Evolutionary conservation across 2,113 vertebrate species (phyloP).

Genomic region (Toxotes jaculatrix): DNA sequence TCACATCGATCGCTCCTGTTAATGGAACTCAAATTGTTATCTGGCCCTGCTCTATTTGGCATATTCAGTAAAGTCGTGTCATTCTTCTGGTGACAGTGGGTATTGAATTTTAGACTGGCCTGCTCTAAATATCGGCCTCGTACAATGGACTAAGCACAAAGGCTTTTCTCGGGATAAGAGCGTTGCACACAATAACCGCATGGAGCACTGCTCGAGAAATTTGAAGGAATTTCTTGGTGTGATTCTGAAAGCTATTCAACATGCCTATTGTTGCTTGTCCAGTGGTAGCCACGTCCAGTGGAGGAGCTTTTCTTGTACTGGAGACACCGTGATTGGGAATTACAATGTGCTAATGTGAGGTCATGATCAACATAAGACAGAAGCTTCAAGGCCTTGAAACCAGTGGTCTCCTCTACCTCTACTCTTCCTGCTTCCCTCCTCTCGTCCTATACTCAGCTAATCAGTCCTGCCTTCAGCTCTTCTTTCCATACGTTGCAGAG

Average conservation of each 20-base stretch:
- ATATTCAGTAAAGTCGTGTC: slow-evolving; percentile 67
- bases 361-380: slow-evolving; percentile 42
- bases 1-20: slow-evolving; percentile 55
- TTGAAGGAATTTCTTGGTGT: slow-evolving; percentile 51
- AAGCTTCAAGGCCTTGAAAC: slow-evolving; percentile 33
- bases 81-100: slow-evolving; percentile 73
- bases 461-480: slow-evolving; percentile 52
- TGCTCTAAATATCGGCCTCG: slow-evolving; percentile 69
- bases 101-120: slow-evolving; percentile 74
- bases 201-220: slow-evolving; percentile 47
- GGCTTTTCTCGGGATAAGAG: slow-evolving; percentile 63
- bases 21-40: slow-evolving; percentile 66
- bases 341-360: slow-evolving; percentile 51
- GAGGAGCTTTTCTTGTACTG: slow-evolving; percentile 42
- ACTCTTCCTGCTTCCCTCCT: not conserved
- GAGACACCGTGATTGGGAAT: slow-evolving; percentile 40
- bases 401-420: not conserved
- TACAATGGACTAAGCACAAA: slow-evolving; percentile 64
- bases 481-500: slow-evolving; percentile 73
- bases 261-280: slow-evolving; percentile 56
- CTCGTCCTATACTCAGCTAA: slow-evolving; percentile 48
- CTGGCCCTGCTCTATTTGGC: slow-evolving; percentile 61
- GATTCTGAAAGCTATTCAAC: slow-evolving; percentile 55
- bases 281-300: slow-evolving; percentile 32
- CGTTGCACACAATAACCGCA: slow-evolving; percentile 52